Base-by-base conservation (phyloP, 2,113 vertebrate species). In the Ageneiosus marmoratus region DNA sequence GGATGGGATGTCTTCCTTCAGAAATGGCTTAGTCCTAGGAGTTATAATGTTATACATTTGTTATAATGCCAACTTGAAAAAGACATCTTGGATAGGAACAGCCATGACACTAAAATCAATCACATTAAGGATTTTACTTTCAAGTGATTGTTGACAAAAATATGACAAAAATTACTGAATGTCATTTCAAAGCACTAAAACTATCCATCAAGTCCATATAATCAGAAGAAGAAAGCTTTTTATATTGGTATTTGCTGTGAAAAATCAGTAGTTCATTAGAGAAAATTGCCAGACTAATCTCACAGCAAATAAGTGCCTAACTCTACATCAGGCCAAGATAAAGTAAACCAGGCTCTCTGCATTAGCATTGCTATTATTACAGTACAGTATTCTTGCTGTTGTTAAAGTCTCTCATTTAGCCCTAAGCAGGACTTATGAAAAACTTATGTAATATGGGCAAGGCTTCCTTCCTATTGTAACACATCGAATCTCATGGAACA, bases 401-500 rank as follows among this genome's bases (percentile, higher is more conserved):
- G 46, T 41, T 77, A 18, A 67, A 79, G 69, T 29, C 5, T 48
- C n/a, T 22, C 51, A 20, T 63, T 44, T n/a, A 70, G 22, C 34
- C 37, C 20, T 69, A 69, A 69, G 34, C 63, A 67, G 34, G 1
- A 8, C n/a, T 70, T 80, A 74, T 78, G 48, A 81, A 81, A 83
- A 72, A 67, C 60, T 83, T 18, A 32, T 50, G 67, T 76, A 77
- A 76, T 50, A 22, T 62, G 32, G n/a, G 4, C 5, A 7, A 56
- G 77, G 53, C 58, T 77, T 48, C 44, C 51, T 58, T 72, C n/a
- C 53, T 82, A 69, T 48, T 78, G 32, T 60, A 74, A 81, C 60
- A 44, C 65, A 77, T 55, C 27, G 16, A 67, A 60, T 86, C 79
- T 84, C 72, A 81, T 55, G 18, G 53, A 87, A 87, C 77, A 80